These are phyloP conservation scores for Phoenicopterus ruber DNA, from an alignment of 2,113 vertebrate species.

Conservation along the genomic window DNA sequence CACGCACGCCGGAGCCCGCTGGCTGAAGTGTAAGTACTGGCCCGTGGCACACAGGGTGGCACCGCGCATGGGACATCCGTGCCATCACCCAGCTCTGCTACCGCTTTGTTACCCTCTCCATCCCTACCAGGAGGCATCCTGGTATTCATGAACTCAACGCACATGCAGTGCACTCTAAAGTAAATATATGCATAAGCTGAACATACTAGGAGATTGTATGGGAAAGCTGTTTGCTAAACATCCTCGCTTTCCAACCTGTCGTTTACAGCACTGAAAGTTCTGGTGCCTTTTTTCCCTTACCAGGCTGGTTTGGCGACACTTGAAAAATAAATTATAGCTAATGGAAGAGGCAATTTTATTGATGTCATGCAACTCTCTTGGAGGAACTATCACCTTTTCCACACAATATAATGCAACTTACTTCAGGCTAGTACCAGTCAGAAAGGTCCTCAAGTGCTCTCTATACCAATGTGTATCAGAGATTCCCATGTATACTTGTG, in stretches of 20 bases:
- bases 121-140: background rate
- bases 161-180: background rate
- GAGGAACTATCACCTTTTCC: background rate
- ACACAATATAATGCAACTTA: background rate
- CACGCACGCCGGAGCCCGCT: constrained; percentile 85
- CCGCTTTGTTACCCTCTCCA: background rate
- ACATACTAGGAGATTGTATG: background rate
- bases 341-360: background rate
- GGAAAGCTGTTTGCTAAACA: constrained; percentile 4
- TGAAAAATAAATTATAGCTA: background rate
- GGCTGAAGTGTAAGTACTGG: constrained; percentile 86
- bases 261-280: background rate
- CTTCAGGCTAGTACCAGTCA: background rate
- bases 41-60: background rate
- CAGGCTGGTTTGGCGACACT: background rate
- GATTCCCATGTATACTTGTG: background rate
- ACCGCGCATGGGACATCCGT: fast-evolving
- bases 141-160: background rate
- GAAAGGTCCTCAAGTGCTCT: background rate
- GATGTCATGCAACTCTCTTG: background rate
- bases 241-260: background rate
- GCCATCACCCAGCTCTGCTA: background rate
- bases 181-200: constrained; percentile 33
- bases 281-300: fast-evolving
- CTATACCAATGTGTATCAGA: background rate